Percentiles rank a stretch among this genome's conserved stretches.
These are phyloP conservation scores for Armadillidium nasatum DNA, from an alignment of 1,140 invertebrate genomes.

Conservation along the genomic window DNA sequence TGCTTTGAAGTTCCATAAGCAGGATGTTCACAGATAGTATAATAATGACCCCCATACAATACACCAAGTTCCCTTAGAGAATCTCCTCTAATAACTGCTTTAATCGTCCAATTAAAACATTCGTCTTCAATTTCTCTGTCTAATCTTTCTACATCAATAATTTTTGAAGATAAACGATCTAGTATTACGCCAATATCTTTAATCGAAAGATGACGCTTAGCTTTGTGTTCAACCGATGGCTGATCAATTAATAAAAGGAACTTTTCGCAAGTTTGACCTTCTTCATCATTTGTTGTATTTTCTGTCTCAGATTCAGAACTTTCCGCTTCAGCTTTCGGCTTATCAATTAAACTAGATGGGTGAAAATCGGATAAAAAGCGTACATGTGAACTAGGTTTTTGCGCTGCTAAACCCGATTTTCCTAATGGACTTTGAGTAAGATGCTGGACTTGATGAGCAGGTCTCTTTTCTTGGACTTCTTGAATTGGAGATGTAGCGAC, in stretches of 20 bases:
- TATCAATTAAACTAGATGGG: constrained; percentile 23
- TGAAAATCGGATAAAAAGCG: constrained; percentile 39
- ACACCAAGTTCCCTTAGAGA: constrained; percentile 82
- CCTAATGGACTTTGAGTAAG: constrained; percentile 25
- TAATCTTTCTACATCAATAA: constrained; percentile 83
- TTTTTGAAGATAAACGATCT: constrained; percentile 83
- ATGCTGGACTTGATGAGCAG: constrained; percentile 21
- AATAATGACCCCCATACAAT: constrained; percentile 92
- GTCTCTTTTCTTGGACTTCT: constrained; percentile 52
- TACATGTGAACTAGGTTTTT: constrained; percentile 43
- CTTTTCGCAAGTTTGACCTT: constrained; percentile 75
- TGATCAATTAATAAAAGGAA: constrained; percentile 88
- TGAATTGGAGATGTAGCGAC: constrained; percentile 86
- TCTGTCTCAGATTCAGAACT: constrained; percentile 87
- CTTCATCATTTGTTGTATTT: constrained; percentile 84
- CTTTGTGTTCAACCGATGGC: constrained; percentile 73
- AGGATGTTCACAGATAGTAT: constrained; percentile 88
- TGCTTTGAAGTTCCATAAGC: constrained; percentile 58
- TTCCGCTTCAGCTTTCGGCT: constrained; percentile 59
- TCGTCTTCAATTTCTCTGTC: constrained; percentile 86
- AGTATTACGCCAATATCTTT: constrained; percentile 92
- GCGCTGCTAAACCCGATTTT: constrained; percentile 36
- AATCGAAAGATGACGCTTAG: constrained; percentile 80
- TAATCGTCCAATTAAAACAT: constrained; percentile 91
- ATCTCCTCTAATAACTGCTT: constrained; percentile 83